Base-by-base conservation (phyloP, 2,888 invertebrate species). In the Hecatera dysodea region DNA sequence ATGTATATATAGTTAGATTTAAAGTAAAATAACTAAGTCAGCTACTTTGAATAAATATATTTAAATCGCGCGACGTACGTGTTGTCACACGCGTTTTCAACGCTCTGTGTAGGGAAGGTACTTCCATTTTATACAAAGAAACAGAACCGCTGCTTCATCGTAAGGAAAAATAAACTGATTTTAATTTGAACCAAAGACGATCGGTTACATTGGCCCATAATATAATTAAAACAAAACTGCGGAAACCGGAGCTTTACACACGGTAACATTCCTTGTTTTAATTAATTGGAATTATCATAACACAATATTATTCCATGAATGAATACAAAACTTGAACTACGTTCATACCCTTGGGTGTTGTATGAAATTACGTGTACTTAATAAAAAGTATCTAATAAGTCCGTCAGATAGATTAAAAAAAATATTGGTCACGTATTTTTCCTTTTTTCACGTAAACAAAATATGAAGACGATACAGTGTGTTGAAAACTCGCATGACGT, bases 281-380 rank as follows among this genome's bases (percentile, higher is more conserved):
- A 50, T 72, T 72, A 50, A 64, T 64, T 73, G 17, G 11, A 52
- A 57, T 73, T 27, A 72, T 62, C 72, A 72, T 72, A 71, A 72
- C 72, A 72, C 61, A 71, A 72, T n/a, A 46, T 53, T 72, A 71
- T 66, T 50, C 33, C 33, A 27, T 48, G 56, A 46, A 50, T 56
- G 44, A 53, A 57, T 24, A 53, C 36, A 44, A 44, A 19, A 63
- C 27, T 42, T 27, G 48, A 44, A 50, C 7, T n/a, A 1, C 8
- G 29, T 72, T 39, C 9, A 9, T n/a, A 12, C 33, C 24, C 57
- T 27, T 46, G 57, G 19, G 74, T 29, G 17, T 7, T 7, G 2
- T 56, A 19, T 17, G 17, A 33, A 50, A 15, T 48, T 17, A 48
- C 17, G 2, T 29, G 0, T 9, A 24, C n/a, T n/a, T n/a, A n/a